These are phyloP conservation scores for Stratiomys singularior DNA, from an alignment of 2,888 invertebrate genomes.

Conservation along the genomic window DNA sequence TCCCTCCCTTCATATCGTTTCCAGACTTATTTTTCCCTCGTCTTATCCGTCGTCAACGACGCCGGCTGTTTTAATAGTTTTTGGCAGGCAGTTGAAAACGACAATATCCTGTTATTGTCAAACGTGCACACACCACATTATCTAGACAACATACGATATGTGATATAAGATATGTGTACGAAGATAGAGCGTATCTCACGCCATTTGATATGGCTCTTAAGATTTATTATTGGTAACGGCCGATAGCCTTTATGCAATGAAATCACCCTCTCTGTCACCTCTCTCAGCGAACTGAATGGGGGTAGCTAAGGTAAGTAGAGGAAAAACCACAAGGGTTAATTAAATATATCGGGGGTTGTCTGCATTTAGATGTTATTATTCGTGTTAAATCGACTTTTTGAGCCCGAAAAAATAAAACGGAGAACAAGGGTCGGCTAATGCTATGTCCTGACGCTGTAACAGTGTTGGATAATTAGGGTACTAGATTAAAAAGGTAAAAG, in stretches of 20 bases:
- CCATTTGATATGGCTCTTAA: conserved; percentile 46
- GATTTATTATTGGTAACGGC: conserved; percentile 44
- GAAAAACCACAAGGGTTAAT: conserved; percentile 46
- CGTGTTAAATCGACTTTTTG: conserved; percentile 29
- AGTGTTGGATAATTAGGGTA: conserved; percentile 15
- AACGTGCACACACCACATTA: conserved; percentile 12
- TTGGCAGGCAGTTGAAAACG: conserved; percentile 12
- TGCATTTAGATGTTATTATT: conserved; percentile 23
- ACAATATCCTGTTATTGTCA: conserved; percentile 23
- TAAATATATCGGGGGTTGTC: conserved; percentile 36
- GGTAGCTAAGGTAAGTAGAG: background rate
- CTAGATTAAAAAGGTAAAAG: background rate
- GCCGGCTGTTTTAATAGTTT: conserved; percentile 20
- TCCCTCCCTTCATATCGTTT: background rate
- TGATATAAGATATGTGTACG: background rate
- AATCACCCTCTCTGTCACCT: conserved; percentile 33
- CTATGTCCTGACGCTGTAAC: background rate
- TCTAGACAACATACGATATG: conserved; percentile 7
- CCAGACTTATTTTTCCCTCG: no score
- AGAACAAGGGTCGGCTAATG: conserved; percentile 6
- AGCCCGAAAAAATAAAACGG: background rate
- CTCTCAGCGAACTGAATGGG: background rate
- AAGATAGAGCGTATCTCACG: conserved; percentile 43
- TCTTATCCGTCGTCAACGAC: background rate
- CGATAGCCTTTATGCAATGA: conserved; percentile 35